These are phyloP conservation scores for Brachionichthys hirsutus DNA, from an alignment of 2,113 vertebrate species.

Conservation along the genomic window DNA sequence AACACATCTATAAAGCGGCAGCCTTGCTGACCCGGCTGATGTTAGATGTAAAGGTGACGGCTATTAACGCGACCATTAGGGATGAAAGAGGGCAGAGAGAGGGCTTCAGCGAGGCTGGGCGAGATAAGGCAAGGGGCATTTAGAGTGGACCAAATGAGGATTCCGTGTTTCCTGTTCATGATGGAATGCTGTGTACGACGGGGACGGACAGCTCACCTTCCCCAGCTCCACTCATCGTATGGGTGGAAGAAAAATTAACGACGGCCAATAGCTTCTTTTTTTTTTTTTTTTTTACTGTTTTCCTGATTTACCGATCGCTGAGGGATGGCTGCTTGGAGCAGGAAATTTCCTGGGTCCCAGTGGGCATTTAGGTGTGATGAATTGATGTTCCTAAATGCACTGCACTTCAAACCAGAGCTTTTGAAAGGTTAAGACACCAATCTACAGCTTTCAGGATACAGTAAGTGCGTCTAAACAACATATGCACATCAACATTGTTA, in stretches of 20 bases:
- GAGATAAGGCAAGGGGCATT: slow-evolving; percentile 42
- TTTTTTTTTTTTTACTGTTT: slow-evolving; percentile 24
- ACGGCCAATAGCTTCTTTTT: slow-evolving; percentile 48
- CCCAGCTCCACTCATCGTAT: slow-evolving; percentile 35
- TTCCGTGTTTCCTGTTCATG: slow-evolving; percentile 47
- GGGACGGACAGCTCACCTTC: slow-evolving; percentile 55
- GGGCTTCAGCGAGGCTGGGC: slow-evolving; percentile 16
- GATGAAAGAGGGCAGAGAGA: slow-evolving; percentile 42
- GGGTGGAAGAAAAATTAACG: slow-evolving; percentile 43
- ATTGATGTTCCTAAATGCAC: too few species aligned
- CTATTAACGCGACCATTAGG: slow-evolving; percentile 39
- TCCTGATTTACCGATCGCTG: slow-evolving; percentile 28
- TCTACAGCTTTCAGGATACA: too few species aligned
- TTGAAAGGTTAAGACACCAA: too few species aligned
- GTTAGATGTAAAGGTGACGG: slow-evolving; percentile 38
- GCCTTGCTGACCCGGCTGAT: slow-evolving; percentile 28
- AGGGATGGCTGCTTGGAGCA: slow-evolving; percentile 20
- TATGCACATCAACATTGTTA: too few species aligned
- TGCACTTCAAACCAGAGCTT: too few species aligned
- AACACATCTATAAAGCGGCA: slow-evolving; percentile 15
- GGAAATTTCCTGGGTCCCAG: background rate
- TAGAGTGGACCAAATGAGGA: slow-evolving; percentile 50
- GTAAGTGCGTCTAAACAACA: too few species aligned
- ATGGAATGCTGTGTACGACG: slow-evolving; percentile 56
- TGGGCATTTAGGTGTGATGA: too few species aligned